phyloP scores from a whole-genome alignment of 37 sponge, comb jelly and placozoan genomes.

The Ephydatia muelleri region DNA sequence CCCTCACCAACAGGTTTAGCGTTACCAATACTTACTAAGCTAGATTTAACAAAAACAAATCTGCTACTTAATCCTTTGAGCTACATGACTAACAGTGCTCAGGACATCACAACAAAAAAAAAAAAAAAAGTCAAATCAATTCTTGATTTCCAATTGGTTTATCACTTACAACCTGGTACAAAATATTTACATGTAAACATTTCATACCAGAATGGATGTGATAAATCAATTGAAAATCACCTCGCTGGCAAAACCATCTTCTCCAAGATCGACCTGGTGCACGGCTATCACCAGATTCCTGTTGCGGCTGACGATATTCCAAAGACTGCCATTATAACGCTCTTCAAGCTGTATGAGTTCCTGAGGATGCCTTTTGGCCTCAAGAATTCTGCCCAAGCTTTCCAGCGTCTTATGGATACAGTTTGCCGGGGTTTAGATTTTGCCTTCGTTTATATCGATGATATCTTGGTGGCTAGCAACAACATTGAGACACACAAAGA shows the following conservation, averaged over 20 bases:
- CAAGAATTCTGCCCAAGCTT: conserved; percentile 41
- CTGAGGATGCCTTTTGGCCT: conserved; percentile 40
- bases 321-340: conserved; percentile 22
- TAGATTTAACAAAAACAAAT: too few relatives aligned
- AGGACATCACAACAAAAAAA: too few relatives aligned
- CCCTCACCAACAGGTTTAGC: too few relatives aligned
- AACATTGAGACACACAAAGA: conserved; percentile 8
- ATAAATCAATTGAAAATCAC: too few relatives aligned
- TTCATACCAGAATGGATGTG: too few relatives aligned
- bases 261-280: conserved; percentile 15
- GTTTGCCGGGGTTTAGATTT: conserved; percentile 44
- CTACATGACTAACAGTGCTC: too few relatives aligned
- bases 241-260: conserved; percentile 9
- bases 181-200: too few relatives aligned
- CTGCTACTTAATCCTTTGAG: too few relatives aligned
- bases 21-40: too few relatives aligned
- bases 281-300: conserved; percentile 53
- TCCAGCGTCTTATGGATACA: conserved; percentile 53
- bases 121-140: too few relatives aligned
- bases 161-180: too few relatives aligned
- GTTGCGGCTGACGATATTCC: conserved; percentile 30
- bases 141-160: too few relatives aligned
- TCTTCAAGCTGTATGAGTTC: conserved; percentile 2
- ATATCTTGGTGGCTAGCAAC: conserved; percentile 40
- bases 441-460: conserved; percentile 36